phyloP scores from a whole-genome alignment of 2,113 vertebrate genomes.

The Centropus unirufus region DNA sequence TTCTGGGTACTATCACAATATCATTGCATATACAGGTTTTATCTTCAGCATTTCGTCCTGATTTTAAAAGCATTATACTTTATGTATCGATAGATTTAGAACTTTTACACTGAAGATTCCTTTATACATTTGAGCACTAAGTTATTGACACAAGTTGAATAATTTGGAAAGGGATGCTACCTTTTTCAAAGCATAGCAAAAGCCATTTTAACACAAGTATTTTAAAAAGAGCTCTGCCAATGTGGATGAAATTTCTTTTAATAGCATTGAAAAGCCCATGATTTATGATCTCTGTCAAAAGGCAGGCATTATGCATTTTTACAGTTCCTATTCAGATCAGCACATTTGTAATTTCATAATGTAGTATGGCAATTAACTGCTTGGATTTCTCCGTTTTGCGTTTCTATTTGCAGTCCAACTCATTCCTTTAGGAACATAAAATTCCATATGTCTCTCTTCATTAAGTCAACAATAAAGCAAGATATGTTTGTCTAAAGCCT shows the following conservation, averaged over 20 bases:
- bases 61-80: neutral
- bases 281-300: constrained; percentile 59
- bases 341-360: constrained; percentile 41
- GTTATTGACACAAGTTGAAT: neutral
- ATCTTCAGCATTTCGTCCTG: neutral
- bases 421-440: constrained; percentile 26
- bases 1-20: neutral
- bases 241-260: constrained; percentile 50
- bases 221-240: constrained; percentile 21
- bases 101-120: neutral
- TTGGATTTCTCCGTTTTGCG: constrained; percentile 6
- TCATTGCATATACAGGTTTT: neutral
- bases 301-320: constrained; percentile 37
- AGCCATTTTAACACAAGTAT: constrained; percentile 1
- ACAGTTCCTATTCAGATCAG: constrained; percentile 30
- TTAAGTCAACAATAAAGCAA: constrained; percentile 32
- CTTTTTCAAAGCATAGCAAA: constrained; percentile 3
- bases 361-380: constrained; percentile 39
- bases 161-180: neutral
- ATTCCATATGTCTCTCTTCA: neutral
- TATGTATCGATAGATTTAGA: neutral
- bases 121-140: neutral
- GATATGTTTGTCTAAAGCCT: neutral
- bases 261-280: constrained; percentile 29
- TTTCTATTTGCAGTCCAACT: constrained; percentile 17